Conservation (phyloP, 2,888 invertebrate genomes). For the Melieria crassipennis region DNA sequence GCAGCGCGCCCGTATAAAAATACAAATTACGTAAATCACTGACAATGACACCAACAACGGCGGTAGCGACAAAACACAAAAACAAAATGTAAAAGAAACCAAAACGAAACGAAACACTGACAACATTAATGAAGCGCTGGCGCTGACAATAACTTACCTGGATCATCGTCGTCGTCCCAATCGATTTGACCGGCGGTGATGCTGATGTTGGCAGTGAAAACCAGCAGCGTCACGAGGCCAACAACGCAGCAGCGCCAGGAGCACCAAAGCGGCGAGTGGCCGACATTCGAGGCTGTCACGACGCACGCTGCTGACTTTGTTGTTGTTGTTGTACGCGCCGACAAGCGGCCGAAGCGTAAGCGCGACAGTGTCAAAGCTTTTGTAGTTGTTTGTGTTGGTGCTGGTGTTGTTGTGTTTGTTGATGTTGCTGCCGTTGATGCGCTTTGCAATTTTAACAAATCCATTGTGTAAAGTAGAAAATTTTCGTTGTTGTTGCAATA, state of each 20-base stretch:
- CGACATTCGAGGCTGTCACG: not conserved
- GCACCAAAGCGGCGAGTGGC: slow-evolving; percentile 31
- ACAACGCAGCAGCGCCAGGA: slow-evolving; percentile 53
- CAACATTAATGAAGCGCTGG: not conserved
- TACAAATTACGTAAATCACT: not conserved
- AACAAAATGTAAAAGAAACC: not conserved
- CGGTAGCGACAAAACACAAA: not conserved
- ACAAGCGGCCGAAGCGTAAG: slow-evolving; percentile 46
- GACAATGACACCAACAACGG: slow-evolving; percentile 4
- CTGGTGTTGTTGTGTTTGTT: slow-evolving; percentile 21
- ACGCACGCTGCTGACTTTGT: not conserved
- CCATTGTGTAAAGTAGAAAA: not conserved
- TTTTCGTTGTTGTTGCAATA: slow-evolving; percentile 5
- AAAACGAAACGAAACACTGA: not conserved
- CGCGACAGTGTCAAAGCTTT: slow-evolving; percentile 38
- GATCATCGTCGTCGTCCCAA: slow-evolving; percentile 67
- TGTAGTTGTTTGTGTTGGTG: slow-evolving; percentile 38
- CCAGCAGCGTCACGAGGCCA: slow-evolving; percentile 54
- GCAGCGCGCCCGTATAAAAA: no score
- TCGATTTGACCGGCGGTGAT: slow-evolving; percentile 65
- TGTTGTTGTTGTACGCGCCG: not conserved
- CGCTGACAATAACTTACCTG: slow-evolving; percentile 60
- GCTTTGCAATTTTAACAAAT: not conserved
- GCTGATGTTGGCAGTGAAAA: slow-evolving; percentile 57
- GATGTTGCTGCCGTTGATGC: slow-evolving; percentile 21